Percentiles rank a stretch among this genome's conserved stretches.
These are phyloP conservation scores for Nansenia antarctica DNA, from an alignment of 2,113 vertebrate species.

Conservation along the genomic window DNA sequence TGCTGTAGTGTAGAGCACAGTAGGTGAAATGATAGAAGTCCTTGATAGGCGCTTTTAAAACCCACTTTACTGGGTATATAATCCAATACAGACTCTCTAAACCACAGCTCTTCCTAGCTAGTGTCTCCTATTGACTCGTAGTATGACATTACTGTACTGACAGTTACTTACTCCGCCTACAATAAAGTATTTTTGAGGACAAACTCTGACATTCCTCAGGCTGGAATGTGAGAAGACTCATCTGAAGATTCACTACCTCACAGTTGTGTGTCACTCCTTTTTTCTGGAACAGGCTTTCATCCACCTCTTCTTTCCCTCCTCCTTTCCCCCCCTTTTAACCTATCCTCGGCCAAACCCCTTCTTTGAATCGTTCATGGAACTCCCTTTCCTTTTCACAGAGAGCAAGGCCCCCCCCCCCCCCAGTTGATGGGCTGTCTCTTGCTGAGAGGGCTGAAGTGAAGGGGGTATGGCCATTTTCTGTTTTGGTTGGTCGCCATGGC, in stretches of 20 bases:
- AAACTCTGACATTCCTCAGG: background rate
- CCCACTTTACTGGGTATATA: no score
- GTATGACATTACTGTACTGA: no score
- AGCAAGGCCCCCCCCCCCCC: background rate
- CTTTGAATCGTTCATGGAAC: background rate
- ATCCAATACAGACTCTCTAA: no score
- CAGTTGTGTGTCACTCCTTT: background rate
- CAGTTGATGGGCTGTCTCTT: background rate
- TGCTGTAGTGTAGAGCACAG: no score
- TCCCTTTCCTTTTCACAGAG: background rate
- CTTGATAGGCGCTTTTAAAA: no score
- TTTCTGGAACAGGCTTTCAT: background rate
- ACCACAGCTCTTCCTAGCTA: no score
- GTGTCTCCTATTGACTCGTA: no score
- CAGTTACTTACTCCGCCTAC: background rate
- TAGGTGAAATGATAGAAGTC: no score
- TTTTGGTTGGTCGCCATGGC: slow-evolving; percentile 19
- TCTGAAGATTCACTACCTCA: background rate
- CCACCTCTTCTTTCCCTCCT: background rate
- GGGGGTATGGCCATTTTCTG: background rate
- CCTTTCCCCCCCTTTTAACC: background rate
- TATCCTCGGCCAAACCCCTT: no score
- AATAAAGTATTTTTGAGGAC: background rate
- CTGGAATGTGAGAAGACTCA: background rate
- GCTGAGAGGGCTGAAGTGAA: background rate